Evolutionary conservation across 2,113 vertebrate species (phyloP).

Genomic region (Myotis yumanensis): DNA sequence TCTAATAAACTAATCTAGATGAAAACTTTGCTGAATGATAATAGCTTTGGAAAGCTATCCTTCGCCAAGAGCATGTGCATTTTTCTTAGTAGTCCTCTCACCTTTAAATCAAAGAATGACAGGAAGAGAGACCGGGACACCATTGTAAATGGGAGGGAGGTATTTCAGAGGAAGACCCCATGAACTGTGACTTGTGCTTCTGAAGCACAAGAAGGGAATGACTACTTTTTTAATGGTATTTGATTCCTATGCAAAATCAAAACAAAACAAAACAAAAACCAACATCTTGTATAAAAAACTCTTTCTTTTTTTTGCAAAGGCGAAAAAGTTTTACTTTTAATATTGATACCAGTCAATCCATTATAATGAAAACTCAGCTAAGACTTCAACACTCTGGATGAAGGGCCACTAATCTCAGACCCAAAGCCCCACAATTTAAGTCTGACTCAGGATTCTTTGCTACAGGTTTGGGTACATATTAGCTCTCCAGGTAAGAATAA

Average conservation of each 20-base stretch:
- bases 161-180: not conserved
- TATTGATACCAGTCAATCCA: not conserved
- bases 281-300: not conserved
- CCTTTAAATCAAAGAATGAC: not conserved
- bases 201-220: not conserved
- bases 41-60: not conserved
- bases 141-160: not conserved
- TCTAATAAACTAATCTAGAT: not conserved
- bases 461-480: not conserved
- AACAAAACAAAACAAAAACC: not conserved
- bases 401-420: not conserved
- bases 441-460: not conserved
- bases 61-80: not conserved
- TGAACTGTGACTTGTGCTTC: not conserved
- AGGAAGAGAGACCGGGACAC: not conserved
- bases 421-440: not conserved
- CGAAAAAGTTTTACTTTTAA: not conserved
- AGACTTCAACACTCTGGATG: not conserved
- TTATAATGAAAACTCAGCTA: not conserved
- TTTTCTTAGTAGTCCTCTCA: not conserved
- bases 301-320: not conserved
- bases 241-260: not conserved
- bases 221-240: not conserved
- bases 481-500: not conserved
- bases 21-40: not conserved